A percentile compares a stretch with the other conserved stretches of the same genome.
Evolutionary conservation across 2,113 vertebrate genomes (phyloP).

Genomic region (Callipepla californica): DNA sequence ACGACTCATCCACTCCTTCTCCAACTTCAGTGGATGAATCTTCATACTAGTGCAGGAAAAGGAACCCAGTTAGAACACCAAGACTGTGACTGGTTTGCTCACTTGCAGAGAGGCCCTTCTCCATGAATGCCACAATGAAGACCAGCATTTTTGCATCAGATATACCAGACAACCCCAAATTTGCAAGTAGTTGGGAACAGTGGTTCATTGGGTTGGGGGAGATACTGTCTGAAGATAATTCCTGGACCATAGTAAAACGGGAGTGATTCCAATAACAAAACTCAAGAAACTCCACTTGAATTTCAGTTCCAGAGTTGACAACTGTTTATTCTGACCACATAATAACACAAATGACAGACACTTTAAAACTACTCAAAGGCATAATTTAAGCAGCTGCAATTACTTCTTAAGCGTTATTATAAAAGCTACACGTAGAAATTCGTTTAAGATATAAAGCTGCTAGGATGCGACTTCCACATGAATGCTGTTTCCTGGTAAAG

Average conservation of each 20-base stretch:
- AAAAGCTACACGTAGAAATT: not conserved
- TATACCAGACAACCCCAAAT: not conserved
- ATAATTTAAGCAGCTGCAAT: not conserved
- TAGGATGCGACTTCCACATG: not conserved
- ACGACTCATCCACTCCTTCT: slow-evolving; percentile 82
- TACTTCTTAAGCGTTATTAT: not conserved
- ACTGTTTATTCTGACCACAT: not conserved
- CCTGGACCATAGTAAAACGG: not conserved
- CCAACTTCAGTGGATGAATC: slow-evolving; percentile 78
- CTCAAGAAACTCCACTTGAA: not conserved
- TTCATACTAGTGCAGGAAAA: slow-evolving; percentile 81
- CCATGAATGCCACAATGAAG: not conserved
- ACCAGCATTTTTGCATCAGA: not conserved
- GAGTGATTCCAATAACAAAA: not conserved
- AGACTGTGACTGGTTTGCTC: not conserved
- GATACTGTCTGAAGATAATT: not conserved
- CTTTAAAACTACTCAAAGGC: not conserved
- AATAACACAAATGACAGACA: not conserved
- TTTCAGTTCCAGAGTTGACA: not conserved
- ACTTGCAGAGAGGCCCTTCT: not conserved
- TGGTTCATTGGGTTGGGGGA: not conserved
- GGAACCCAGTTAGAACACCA: not conserved
- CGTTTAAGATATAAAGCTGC: not conserved
- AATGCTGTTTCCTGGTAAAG: not conserved
- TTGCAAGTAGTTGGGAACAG: not conserved